Percentiles rank a stretch among this genome's conserved stretches.
Conservation (phyloP, 2,113 vertebrate species). For the human region DNA sequence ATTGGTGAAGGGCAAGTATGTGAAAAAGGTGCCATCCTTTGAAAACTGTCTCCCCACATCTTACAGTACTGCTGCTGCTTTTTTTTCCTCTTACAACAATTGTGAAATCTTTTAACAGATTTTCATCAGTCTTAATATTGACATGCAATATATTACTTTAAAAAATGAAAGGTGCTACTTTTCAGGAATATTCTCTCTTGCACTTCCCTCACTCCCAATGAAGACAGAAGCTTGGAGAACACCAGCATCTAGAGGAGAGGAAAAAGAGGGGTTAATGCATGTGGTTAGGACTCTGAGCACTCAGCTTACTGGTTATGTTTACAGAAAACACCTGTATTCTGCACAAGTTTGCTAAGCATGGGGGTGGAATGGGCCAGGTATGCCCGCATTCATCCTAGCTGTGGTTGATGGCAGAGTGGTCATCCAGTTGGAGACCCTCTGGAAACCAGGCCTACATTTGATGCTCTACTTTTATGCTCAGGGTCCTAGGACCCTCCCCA, state of each 20-base stretch:
- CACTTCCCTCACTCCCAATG: fast-evolving
- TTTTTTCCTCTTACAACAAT: no score
- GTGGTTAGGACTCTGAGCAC: background rate
- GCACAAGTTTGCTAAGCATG: background rate
- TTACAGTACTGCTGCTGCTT: no score
- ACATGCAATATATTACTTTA: background rate
- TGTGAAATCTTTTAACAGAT: background rate
- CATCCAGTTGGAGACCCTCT: background rate
- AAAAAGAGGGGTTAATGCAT: background rate
- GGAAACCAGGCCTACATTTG: background rate
- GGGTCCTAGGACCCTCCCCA: background rate
- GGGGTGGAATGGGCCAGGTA: background rate
- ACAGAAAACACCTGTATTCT: background rate
- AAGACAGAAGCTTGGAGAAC: background rate
- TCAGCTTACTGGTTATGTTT: background rate
- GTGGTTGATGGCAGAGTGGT: background rate
- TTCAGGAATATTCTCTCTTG: background rate
- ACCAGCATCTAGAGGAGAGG: no score
- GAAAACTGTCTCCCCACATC: fast-evolving
- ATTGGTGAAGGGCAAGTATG: background rate
- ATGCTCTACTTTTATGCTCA: background rate
- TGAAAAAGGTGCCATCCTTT: no score
- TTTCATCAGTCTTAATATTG: background rate
- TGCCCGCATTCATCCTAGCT: background rate
- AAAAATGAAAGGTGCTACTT: background rate